Evolutionary conservation across 2,113 vertebrate species (phyloP).

Genomic region (Sitta europaea): DNA sequence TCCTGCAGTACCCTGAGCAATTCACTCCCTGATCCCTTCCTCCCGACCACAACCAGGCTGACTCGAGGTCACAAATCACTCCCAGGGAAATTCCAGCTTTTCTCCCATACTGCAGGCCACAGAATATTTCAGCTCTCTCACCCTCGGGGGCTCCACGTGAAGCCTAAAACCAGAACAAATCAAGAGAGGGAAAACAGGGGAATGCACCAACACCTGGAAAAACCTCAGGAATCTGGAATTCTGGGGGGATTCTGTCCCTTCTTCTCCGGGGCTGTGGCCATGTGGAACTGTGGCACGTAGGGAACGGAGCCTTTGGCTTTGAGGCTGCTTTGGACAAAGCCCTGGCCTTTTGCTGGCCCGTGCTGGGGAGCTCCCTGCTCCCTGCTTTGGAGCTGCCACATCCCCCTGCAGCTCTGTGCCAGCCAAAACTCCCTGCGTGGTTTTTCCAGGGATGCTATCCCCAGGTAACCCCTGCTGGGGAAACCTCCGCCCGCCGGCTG

Average conservation of each 20-base stretch:
- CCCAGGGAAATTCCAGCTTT: background rate
- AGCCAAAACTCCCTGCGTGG: conserved; percentile 38
- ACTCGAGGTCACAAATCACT: rapidly evolving
- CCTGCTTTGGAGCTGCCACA: background rate
- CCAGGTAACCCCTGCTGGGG: too few species aligned
- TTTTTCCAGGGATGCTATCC: conserved; percentile 53
- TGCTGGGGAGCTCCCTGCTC: conserved; percentile 33
- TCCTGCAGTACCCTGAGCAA: background rate
- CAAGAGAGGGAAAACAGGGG: background rate
- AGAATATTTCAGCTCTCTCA: rapidly evolving
- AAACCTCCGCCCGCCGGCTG: too few species aligned
- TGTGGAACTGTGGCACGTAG: conserved; percentile 89
- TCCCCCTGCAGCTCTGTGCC: background rate
- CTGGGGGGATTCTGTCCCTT: background rate
- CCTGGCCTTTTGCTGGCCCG: background rate
- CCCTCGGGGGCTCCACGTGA: background rate
- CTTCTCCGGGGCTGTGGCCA: conserved; percentile 48
- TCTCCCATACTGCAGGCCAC: background rate
- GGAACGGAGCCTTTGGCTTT: conserved; percentile 24
- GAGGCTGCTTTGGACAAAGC: conserved; percentile 40
- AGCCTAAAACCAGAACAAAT: background rate
- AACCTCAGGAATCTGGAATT: rapidly evolving
- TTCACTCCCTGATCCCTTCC: background rate
- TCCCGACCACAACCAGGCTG: background rate
- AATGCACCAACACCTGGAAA: background rate